These are phyloP conservation scores for Drosophila flavopinicola DNA, from an alignment of 2,888 invertebrate genomes.

Conservation along the genomic window DNA sequence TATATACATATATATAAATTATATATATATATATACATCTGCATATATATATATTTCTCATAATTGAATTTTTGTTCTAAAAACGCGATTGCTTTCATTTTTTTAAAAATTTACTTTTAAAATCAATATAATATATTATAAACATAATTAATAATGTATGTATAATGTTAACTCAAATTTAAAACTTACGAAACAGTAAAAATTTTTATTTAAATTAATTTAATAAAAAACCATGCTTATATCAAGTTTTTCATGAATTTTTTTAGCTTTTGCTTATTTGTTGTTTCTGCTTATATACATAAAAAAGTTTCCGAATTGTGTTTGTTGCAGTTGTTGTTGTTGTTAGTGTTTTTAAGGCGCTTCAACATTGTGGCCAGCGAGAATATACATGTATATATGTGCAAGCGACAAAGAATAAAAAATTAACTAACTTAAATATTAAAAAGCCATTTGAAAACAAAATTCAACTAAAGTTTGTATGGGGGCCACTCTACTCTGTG, in stretches of 20 bases:
- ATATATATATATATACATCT: conserved; percentile 23
- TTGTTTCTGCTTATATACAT: conserved; percentile 24
- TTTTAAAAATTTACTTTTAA: conserved; percentile 57
- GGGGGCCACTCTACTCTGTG: conserved; percentile 13
- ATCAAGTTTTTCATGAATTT: conserved; percentile 22
- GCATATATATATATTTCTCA: conserved; percentile 37
- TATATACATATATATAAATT: conserved; percentile 43
- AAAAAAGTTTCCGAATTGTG: conserved; percentile 13
- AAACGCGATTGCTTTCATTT: conserved; percentile 67
- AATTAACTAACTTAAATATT: conserved; percentile 73
- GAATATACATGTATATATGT: conserved; percentile 22
- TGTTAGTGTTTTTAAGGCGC: conserved; percentile 30
- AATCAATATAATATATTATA: conserved; percentile 66
- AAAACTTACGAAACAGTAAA: conserved; percentile 50
- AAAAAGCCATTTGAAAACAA: conserved; percentile 72
- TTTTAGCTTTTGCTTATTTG: conserved; percentile 8
- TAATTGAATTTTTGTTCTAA: conserved; percentile 61
- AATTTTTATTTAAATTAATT: conserved; percentile 52
- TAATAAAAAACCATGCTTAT: conserved; percentile 52
- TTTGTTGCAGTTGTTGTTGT: conserved; percentile 16
- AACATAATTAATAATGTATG: conserved; percentile 57
- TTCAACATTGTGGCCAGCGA: conserved; percentile 52
- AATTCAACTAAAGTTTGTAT: conserved; percentile 67
- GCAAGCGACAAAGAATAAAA: conserved; percentile 43
- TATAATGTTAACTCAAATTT: conserved; percentile 43